Conservation (phyloP, 2,888 invertebrate species). For the Cephus nigrinus region DNA sequence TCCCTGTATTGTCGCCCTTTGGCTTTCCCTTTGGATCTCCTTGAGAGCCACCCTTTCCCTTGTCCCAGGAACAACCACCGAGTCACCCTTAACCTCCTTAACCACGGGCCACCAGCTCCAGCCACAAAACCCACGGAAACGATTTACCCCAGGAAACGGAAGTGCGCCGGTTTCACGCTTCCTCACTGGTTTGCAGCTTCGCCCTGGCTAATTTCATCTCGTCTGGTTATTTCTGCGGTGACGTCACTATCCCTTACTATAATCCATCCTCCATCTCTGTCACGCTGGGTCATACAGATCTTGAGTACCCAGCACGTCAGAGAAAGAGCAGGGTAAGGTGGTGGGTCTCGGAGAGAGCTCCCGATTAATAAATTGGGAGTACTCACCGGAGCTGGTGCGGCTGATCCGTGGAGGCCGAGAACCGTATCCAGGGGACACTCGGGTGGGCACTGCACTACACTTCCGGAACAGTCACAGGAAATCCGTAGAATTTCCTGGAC, state of each 20-base stretch:
- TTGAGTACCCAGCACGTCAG: background rate
- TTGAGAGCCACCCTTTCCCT: background rate
- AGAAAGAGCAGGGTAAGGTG: background rate
- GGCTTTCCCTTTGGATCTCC: constrained; percentile 35
- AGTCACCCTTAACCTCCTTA: background rate
- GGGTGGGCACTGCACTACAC: too few species aligned
- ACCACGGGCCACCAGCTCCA: background rate
- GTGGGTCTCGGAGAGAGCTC: too few species aligned
- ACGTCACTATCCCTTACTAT: background rate
- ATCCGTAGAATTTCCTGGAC: too few species aligned
- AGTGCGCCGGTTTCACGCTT: constrained; percentile 56
- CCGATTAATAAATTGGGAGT: too few species aligned
- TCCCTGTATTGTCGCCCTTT: constrained; percentile 55
- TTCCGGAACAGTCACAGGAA: too few species aligned
- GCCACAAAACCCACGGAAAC: constrained; percentile 33
- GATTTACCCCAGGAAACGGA: constrained; percentile 51
- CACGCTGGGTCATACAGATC: background rate
- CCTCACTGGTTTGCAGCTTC: constrained; percentile 30
- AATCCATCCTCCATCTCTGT: too few species aligned
- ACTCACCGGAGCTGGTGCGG: too few species aligned
- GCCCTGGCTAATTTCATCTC: background rate
- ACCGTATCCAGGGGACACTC: too few species aligned
- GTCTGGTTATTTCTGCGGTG: background rate
- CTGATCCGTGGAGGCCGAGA: too few species aligned
- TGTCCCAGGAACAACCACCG: background rate